A percentile compares a stretch with the other conserved stretches of the same genome.
Evolutionary conservation across 2,888 invertebrate species (phyloP).

Genomic region (Spodoptera picta): DNA sequence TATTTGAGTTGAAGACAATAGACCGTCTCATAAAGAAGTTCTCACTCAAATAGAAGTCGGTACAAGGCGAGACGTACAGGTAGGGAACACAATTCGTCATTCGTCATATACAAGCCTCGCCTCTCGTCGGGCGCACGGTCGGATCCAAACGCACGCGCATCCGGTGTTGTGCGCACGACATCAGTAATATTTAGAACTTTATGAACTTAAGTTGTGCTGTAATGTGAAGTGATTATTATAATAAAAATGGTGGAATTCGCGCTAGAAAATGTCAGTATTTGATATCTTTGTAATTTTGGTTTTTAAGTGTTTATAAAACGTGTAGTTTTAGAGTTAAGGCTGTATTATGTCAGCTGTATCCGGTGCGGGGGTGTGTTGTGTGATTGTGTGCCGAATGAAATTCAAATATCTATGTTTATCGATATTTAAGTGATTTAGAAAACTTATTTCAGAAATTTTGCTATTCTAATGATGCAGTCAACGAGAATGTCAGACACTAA

Average conservation of each 20-base stretch:
- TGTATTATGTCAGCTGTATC: slow-evolving; percentile 35
- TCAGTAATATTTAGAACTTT: slow-evolving; percentile 59
- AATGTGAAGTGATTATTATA: slow-evolving; percentile 49
- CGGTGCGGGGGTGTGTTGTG: slow-evolving; percentile 19
- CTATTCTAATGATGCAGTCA: too few species aligned
- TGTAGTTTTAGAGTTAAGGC: not conserved
- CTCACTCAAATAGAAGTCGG: slow-evolving; percentile 5
- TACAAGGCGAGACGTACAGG: too few species aligned
- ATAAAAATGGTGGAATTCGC: slow-evolving; percentile 79
- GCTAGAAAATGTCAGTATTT: slow-evolving; percentile 77
- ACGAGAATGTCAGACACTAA: too few species aligned
- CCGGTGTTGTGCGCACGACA: slow-evolving; percentile 53
- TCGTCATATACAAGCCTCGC: slow-evolving; percentile 67
- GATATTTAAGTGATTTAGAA: too few species aligned
- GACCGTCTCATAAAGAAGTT: slow-evolving; percentile 17
- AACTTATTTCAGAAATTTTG: too few species aligned
- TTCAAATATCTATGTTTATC: not conserved
- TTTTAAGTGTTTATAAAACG: slow-evolving; percentile 1
- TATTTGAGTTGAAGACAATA: slow-evolving; percentile 11
- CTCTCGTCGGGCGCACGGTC: slow-evolving; percentile 57
- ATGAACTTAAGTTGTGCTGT: slow-evolving; percentile 54
- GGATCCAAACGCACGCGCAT: slow-evolving; percentile 69
- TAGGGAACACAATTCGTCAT: slow-evolving; percentile 12
- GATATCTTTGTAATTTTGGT: not conserved
- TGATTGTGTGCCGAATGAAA: not conserved